Evolutionary conservation across 2,797 vertebrate genomes (phyloP).

Genomic region (Labeo calbasu): DNA sequence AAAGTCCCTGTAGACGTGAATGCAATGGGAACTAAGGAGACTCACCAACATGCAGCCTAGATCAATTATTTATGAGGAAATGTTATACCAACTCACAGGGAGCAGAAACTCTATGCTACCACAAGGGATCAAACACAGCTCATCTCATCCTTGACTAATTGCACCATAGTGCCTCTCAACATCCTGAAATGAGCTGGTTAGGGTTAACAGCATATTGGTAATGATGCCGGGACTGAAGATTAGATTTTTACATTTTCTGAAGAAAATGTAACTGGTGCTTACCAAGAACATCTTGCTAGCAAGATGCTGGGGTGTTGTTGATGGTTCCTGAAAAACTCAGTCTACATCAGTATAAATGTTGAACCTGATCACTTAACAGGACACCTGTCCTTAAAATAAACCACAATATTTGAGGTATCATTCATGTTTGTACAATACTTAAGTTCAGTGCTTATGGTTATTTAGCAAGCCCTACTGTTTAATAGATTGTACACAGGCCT

Average conservation of each 20-base stretch:
- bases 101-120: conserved; percentile 57
- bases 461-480: neutral
- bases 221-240: neutral
- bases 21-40: conserved; percentile 17
- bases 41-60: neutral
- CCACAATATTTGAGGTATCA: neutral
- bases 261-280: neutral
- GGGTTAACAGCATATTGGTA: conserved; percentile 23
- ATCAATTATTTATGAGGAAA: conserved; percentile 76
- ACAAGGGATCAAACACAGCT: conserved; percentile 40
- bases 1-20: conserved; percentile 8
- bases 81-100: conserved; percentile 57
- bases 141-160: conserved; percentile 48
- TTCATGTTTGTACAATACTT: neutral
- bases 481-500: neutral
- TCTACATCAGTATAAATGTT: neutral
- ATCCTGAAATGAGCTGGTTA: conserved; percentile 24
- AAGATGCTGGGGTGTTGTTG: neutral
- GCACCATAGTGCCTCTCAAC: conserved; percentile 7
- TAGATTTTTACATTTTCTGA: neutral
- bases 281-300: neutral
- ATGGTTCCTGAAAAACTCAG: neutral
- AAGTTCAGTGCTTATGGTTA: neutral
- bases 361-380: neutral
- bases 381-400: neutral